Evolutionary conservation across 2,797 vertebrate genomes (phyloP).

Genomic region (Mionectes olivaceus): DNA sequence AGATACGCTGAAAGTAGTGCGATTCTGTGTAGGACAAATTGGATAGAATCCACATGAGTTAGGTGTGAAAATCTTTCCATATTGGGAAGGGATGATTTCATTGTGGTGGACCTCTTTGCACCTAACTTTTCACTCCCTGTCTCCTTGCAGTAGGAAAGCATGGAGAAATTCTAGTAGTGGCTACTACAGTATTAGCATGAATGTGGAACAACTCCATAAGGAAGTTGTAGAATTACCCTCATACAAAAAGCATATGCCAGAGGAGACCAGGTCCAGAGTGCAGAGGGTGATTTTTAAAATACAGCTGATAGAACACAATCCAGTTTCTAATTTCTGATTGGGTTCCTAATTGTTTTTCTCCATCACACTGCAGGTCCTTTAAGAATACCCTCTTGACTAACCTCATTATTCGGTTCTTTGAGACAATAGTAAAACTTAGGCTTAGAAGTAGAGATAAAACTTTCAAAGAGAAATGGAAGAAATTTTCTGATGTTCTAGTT

Average conservation of each 20-base stretch:
- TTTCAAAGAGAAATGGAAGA: background rate
- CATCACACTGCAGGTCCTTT: background rate
- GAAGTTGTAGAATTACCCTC: background rate
- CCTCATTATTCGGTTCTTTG: background rate
- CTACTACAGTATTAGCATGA: background rate
- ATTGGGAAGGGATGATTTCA: background rate
- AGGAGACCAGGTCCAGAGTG: background rate
- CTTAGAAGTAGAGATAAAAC: background rate
- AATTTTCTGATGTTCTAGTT: background rate
- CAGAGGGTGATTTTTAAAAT: background rate
- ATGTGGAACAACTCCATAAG: background rate
- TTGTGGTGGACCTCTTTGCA: background rate
- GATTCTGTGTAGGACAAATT: background rate
- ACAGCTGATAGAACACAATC: background rate
- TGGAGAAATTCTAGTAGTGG: background rate
- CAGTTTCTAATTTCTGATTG: background rate
- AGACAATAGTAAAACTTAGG: background rate
- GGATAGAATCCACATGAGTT: background rate
- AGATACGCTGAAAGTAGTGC: background rate
- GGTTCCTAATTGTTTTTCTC: background rate
- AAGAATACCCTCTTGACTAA: background rate
- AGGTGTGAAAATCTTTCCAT: background rate
- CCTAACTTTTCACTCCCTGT: background rate
- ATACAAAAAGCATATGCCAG: background rate
- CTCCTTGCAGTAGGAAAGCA: background rate